A percentile compares a stretch with the other conserved stretches of the same genome.
phyloP scores from a whole-genome alignment of 1,140 invertebrate genomes.

The Elymnias hypermnestra region DNA sequence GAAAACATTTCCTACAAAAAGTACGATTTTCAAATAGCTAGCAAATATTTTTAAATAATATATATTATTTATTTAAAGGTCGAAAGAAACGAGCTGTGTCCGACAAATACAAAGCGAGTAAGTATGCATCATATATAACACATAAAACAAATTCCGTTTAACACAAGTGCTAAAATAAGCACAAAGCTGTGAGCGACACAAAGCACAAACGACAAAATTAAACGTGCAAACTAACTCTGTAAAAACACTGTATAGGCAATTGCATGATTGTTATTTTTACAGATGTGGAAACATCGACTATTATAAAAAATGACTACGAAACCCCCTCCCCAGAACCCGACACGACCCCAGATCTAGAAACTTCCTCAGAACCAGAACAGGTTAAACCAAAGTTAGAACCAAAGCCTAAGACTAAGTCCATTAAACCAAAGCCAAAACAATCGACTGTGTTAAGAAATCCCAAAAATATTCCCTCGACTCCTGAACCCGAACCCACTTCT shows the following conservation, averaged over 20 bases:
- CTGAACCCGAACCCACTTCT: conserved; percentile 60
- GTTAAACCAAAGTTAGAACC: conserved; percentile 47
- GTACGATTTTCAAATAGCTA: too few relatives aligned
- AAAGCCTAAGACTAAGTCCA: conserved; percentile 68
- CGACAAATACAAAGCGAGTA: conserved; percentile 30
- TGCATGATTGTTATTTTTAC: conserved; percentile 66
- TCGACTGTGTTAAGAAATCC: conserved; percentile 24
- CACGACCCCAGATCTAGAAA: conserved; percentile 9
- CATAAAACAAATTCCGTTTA: conserved; percentile 28
- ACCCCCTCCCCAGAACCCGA: conserved; percentile 32
- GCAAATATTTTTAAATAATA: too few relatives aligned
- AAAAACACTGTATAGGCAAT: conserved; percentile 26
- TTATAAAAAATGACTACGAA: conserved; percentile 56
- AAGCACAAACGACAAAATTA: conserved; percentile 12
- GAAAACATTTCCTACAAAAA: not conserved
- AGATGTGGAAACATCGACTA: conserved; percentile 67
- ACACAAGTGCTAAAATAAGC: conserved; percentile 39
- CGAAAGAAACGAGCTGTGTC: conserved; percentile 36
- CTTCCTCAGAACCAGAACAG: conserved; percentile 6
- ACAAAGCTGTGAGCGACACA: conserved; percentile 13
- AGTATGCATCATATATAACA: conserved; percentile 17
- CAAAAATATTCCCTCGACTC: conserved; percentile 50
- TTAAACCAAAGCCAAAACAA: conserved; percentile 60
- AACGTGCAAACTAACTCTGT: conserved; percentile 28
- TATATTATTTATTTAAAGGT: conserved; percentile 23